A percentile compares a stretch with the other conserved stretches of the same genome.
These are phyloP conservation scores for Ia io DNA, from an alignment of 2,113 vertebrate genomes.

Conservation along the genomic window DNA sequence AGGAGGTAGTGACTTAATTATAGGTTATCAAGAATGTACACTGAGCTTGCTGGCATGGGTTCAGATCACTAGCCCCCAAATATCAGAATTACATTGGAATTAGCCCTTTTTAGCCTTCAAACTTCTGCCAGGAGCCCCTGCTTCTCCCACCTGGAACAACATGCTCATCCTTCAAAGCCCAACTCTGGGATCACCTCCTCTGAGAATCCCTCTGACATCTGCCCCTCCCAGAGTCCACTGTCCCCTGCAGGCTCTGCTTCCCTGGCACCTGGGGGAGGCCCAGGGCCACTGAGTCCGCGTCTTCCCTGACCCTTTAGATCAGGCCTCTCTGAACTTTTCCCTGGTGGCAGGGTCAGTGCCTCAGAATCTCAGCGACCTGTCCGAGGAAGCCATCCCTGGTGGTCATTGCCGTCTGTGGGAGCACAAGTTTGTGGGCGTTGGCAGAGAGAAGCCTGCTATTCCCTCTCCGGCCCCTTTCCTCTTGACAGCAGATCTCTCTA, in stretches of 20 bases:
- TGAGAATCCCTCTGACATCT: neutral
- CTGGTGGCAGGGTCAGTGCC: neutral
- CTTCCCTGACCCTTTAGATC: accelerated
- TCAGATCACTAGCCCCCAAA: too few species aligned
- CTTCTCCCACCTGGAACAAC: neutral
- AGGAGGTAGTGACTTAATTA: too few species aligned
- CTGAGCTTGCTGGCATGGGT: too few species aligned
- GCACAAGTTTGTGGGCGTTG: too few species aligned
- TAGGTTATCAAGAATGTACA: too few species aligned
- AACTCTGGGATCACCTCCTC: neutral
- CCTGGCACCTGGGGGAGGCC: neutral
- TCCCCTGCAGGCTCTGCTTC: neutral
- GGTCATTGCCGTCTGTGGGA: neutral
- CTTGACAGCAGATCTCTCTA: neutral
- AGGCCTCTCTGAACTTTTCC: neutral
- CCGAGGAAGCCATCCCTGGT: neutral
- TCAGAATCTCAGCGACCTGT: accelerated
- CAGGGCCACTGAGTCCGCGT: accelerated
- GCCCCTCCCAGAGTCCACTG: neutral
- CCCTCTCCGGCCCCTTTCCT: neutral
- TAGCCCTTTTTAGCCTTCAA: too few species aligned
- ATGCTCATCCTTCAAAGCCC: neutral
- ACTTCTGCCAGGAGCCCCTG: neutral
- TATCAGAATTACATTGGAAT: too few species aligned
- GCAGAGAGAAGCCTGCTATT: accelerated